Evolutionary conservation across 2,113 vertebrate species (phyloP), one percentile per base, ranked within the genome.

Genomic region (Lepidothrix coronata): DNA sequence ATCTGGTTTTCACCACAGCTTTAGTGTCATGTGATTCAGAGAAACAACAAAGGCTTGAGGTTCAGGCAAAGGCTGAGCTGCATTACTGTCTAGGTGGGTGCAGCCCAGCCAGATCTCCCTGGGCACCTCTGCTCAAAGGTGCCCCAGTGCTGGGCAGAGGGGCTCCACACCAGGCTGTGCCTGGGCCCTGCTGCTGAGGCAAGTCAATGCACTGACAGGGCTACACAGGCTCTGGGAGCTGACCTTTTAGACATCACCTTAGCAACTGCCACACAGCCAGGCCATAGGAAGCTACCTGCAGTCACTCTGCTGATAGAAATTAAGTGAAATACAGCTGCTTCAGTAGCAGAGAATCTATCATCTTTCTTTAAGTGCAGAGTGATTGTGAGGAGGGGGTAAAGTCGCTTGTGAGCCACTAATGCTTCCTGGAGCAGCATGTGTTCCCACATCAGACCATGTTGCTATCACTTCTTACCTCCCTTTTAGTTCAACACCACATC

Each of bases 181-280:
- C 65, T 27, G 46, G 2, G 12, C 27, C 51, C n/a, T 27, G 35
- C 12, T 19, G 21, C 67, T 43, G 43, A 88, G 66, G 48, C 12
- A n/a, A 44, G 27, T 22, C 54, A 49, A 5, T 8, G 15, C 0
- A 0, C 17, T 22, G 54, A 14, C 27, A 52, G n/a, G 22, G 30
- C 17, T 24, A 14, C 1, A 14, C 3, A 6, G 68, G 43, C 33
- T 28, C 46, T 39, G 23, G 37, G 22, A 57, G 10, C 3, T 23
- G 55, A 67, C 35, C 10, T 41, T 31, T 71, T 1, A 28, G 48
- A 41, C 52, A 31, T 43, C 22, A 51, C 33, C 52, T 67, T 19
- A 7, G 57, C 44, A 73, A 23, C 5, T 48, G 30, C 33, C 43
- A 75, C 37, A 30, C 11, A 76, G 37, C 23, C 76, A 51, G 73